These are phyloP conservation scores for Agrypnus murinus DNA, from an alignment of 2,888 invertebrate genomes.

Conservation along the genomic window DNA sequence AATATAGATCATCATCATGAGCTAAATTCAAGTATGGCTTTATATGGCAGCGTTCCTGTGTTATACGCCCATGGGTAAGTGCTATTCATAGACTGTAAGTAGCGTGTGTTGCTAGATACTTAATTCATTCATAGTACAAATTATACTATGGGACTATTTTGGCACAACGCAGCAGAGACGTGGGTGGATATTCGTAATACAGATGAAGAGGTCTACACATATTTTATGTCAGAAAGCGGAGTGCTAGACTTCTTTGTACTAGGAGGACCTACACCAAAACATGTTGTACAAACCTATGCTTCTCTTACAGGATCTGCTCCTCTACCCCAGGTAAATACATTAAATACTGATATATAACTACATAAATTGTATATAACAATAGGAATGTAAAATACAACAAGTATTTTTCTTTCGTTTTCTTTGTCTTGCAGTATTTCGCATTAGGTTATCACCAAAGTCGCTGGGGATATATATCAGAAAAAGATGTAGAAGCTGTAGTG, in stretches of 20 bases:
- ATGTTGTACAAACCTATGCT: conserved; percentile 89
- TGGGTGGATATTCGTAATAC: conserved; percentile 44
- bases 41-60: conserved; percentile 96
- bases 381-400: no score
- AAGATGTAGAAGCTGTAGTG: conserved; percentile 87
- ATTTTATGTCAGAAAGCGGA: conserved; percentile 96
- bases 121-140: not conserved
- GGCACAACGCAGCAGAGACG: conserved; percentile 49
- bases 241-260: conserved; percentile 92
- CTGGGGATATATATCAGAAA: conserved; percentile 90
- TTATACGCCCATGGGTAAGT: conserved; percentile 87
- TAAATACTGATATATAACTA: no score
- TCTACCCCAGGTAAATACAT: conserved; percentile 82
- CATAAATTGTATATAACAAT: no score
- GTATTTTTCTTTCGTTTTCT: no score
- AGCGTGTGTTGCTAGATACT: not conserved
- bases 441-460: conserved; percentile 93
- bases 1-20: conserved; percentile 98
- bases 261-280: conserved; percentile 87
- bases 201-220: conserved; percentile 73
- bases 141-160: conserved; percentile 47
- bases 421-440: conserved; percentile 79
- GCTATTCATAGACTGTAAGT: not conserved
- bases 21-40: conserved; percentile 90
- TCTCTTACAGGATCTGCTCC: conserved; percentile 88